Conservation (phyloP, 1,140 invertebrate genomes). For the Rhagoletis zephyria region DNA sequence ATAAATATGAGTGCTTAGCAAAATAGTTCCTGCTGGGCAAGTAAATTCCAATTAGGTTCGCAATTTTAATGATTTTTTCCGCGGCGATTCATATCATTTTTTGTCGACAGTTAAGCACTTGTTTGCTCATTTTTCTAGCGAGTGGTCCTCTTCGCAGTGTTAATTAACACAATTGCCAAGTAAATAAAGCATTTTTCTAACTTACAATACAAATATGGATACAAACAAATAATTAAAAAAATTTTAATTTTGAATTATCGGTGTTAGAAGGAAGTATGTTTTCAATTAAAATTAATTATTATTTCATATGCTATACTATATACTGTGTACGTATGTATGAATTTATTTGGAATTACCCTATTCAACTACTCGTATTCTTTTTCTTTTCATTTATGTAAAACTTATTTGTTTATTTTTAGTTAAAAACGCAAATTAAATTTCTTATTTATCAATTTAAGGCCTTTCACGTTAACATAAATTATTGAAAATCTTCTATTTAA, state of each 20-base stretch:
- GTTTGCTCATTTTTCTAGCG: neutral
- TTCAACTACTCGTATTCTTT: no score
- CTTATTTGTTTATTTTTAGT: neutral
- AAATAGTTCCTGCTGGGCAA: neutral
- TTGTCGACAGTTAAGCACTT: neutral
- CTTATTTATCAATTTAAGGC: neutral
- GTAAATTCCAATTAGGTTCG: slow-evolving; percentile 30
- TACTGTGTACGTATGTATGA: no score
- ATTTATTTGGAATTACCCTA: no score
- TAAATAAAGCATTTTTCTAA: neutral
- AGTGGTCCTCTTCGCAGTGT: neutral
- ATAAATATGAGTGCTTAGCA: neutral
- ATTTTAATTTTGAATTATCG: neutral
- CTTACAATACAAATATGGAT: neutral
- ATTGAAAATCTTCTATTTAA: neutral
- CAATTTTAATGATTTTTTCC: slow-evolving; percentile 49
- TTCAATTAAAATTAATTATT: neutral
- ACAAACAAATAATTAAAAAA: neutral
- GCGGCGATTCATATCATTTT: neutral
- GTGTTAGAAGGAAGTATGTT: neutral
- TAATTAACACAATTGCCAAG: neutral
- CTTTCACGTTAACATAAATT: neutral
- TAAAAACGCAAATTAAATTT: slow-evolving; percentile 5
- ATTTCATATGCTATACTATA: no score
- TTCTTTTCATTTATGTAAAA: no score